Evolutionary conservation across 2,113 vertebrate species (phyloP), one percentile per base, ranked within the genome.

Genomic region (Pongo abelii): DNA sequence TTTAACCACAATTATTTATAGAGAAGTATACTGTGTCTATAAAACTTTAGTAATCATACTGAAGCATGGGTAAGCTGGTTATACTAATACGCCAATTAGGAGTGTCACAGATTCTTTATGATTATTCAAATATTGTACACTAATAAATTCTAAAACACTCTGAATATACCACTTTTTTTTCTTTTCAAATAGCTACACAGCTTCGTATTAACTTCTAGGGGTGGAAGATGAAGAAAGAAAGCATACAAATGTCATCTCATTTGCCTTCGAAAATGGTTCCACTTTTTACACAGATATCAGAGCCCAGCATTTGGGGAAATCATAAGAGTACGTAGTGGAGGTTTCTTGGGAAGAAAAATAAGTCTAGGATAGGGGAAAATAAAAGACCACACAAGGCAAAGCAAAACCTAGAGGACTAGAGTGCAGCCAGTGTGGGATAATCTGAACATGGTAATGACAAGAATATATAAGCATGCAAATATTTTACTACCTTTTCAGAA

Each of bases 1-100:
- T 96, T 95, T 77, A 95, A 52, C 27, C 67, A 90, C 57, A 96
- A 94, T 94, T 98, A 97, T 97, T 98, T 96, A 94, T 84, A 93
- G 79, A 94, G 75, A 90, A 80, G 77, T 30, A 78, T 72, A 2
- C 48, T 89, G 8, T 84, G n/a, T 84, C 64, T 96, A 78, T 91
- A 94, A 97, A 97, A 90, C n/a, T 57, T 75, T 87, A 80, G 89
- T 75, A 85, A 94, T 94, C 74, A 57, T 81, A 86, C 11, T 93
- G 18, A 23, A 96, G 32, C 87, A 48, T 43, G 61, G 27, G 32
- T 79, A 89, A 97, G 43, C 48, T 94, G 57, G 70, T 94, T 89
- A 97, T 94, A 57, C 55, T 86, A 70, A 85, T 48, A 23, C 8
- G 14, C 32, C 50, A 86, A 81, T 92, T 96, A 93, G 69, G 8